Conservation (phyloP, 2,113 vertebrate genomes). For the Rhinichthys klamathensis region DNA sequence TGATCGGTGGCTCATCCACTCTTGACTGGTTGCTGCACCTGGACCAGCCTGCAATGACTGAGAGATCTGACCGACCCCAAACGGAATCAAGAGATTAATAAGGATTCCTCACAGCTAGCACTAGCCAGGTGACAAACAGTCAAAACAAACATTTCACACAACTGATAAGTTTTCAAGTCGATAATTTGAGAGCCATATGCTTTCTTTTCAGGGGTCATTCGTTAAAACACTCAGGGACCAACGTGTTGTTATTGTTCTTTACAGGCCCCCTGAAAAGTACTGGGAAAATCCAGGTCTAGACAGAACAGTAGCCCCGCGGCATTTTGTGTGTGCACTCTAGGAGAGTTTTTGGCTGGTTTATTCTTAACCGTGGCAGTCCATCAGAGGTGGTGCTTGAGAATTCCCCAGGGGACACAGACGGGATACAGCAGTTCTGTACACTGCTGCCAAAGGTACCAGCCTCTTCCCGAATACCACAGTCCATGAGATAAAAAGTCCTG, state of each 20-base stretch:
- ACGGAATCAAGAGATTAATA: slow-evolving; percentile 23
- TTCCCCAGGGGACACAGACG: slow-evolving; percentile 27
- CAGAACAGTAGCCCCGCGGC: slow-evolving; percentile 36
- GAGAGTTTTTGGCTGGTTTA: slow-evolving; percentile 29
- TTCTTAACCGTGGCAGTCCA: neutral
- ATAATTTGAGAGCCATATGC: neutral
- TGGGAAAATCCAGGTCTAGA: slow-evolving; percentile 50
- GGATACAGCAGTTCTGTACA: neutral
- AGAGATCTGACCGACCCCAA: neutral
- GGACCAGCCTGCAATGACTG: neutral
- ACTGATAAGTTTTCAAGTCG: neutral
- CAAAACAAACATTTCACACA: slow-evolving; percentile 27
- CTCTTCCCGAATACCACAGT: neutral
- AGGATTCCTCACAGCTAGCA: slow-evolving; percentile 9
- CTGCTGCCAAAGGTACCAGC: neutral
- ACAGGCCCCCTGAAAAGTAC: neutral
- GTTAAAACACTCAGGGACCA: neutral
- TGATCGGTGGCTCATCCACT: neutral
- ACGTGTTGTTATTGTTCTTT: slow-evolving; percentile 1
- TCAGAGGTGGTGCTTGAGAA: too few relatives aligned
- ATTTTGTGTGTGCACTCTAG: neutral
- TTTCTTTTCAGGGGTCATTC: neutral
- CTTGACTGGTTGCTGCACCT: neutral
- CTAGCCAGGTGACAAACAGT: neutral
- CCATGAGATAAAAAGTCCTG: neutral